Evolutionary conservation across 2,888 invertebrate species (phyloP), one percentile per base, ranked within the genome.

Genomic region (Steromphala cineraria): DNA sequence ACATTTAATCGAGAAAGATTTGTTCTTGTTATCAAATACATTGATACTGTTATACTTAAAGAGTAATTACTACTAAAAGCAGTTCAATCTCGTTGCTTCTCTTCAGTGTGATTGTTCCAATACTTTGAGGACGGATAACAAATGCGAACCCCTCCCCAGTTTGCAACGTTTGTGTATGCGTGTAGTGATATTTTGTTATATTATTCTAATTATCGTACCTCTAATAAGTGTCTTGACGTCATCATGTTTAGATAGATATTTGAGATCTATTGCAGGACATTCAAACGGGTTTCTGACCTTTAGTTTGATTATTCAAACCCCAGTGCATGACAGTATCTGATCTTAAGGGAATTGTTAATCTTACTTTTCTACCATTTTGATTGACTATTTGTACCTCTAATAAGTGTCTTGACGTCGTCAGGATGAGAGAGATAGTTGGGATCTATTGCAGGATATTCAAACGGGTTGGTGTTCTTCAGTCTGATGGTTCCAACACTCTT

Each of bases 61-160:
- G 84, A 98, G 97, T 99, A 99, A 90, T 98, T 97, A 0, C 95
- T 93, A 99, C 97, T 55, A 96, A 91, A 0, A 98, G 98, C 93
- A 95, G 95, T 80, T 96, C 95, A 36, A 95, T 94, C 0, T 97
- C 96, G 93, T 98, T 97, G 0, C 94, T 93, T 85, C 96, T 96
- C 77, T 95, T 95, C 28, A 98, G 93, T 85, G 96, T 96, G 1
- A 98, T 95, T 87, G 95, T 95, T 0, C 98, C 98, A 2, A 96
- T 95, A 81, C 96, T 91, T 97, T 97, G 80, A 95, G 96, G 96
- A 19, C 82, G 81, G 17, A 82, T 31, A 31, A 81, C 67, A 4
- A 80, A 36, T 13, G 56, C 79, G 46, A 85, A 83, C 0, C 85
- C 83, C 13, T 81, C 36, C 4, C 17, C 40, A 7, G 71, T n/a